Base-by-base conservation (phyloP, 2,797 vertebrate genomes). In the Hydrophis major region DNA sequence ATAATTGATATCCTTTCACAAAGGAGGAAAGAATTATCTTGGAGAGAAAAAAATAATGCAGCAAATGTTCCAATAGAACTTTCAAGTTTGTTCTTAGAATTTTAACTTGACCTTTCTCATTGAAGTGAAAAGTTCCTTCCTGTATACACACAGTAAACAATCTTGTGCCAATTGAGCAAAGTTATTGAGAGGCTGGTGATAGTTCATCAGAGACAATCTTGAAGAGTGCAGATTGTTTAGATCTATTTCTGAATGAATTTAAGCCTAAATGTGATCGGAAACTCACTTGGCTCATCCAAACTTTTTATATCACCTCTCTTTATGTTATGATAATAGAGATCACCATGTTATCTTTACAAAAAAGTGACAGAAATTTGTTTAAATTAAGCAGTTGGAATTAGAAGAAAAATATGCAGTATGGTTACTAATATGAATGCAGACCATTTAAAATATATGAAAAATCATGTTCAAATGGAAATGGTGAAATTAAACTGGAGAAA, bases 1-100 rank as follows among this genome's bases (percentile, higher is more conserved):
- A 61, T 91, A 89, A 92, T 89, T 61, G 66, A 66, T 47, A 50
- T 89, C 56, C n/a, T 89, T 94, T 87, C 53, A 53, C 12, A 56
- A 83, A 91, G 50, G 20, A 89, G 88, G 20, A 50, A 5, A 13
- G 78, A 66, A 3, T 88, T 86, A 91, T 0, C 22, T 55, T 50
- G 8, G 20, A 59, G 42, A 1, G 1, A 60, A 87, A 6, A 90
- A 56, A 89, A 32, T 4, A 89, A 91, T 86, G 90, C 91, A 0
- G 1, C 22, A 86, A 11, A 74, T 74, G 55, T 28, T 88, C 37
- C 42, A 78, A 25, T 50, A 13, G n/a, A 89, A 47, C 20, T 78
- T 93, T 57, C 16, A 53, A 59, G 55, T n/a, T 86, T 22, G 61
- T 86, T 56, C 47, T 28, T 55, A 55, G 4, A 13, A 86, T 63